A percentile compares a stretch with the other conserved stretches of the same genome.
Conservation (phyloP, 1,140 invertebrate genomes). For the Drosophila baimaii region DNA sequence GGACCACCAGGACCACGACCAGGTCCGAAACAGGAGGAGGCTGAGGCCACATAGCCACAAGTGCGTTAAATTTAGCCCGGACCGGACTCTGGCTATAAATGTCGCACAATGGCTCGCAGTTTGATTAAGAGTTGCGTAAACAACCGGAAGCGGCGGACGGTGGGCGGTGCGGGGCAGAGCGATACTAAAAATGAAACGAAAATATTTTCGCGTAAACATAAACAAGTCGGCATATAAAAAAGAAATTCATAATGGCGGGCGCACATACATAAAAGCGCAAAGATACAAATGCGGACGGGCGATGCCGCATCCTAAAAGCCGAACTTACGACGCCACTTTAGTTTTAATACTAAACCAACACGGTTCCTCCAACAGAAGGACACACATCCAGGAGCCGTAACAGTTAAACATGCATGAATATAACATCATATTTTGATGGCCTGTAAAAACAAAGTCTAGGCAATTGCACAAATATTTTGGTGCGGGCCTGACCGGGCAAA, state of each 20-base stretch:
- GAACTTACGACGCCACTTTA: slow-evolving; percentile 44
- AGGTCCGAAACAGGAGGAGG: slow-evolving; percentile 4
- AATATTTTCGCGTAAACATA: slow-evolving; percentile 76
- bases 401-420: slow-evolving; percentile 39
- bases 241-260: slow-evolving; percentile 46
- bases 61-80: slow-evolving; percentile 62
- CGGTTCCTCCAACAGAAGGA: background rate
- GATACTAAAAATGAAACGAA: slow-evolving; percentile 73
- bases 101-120: slow-evolving; percentile 60
- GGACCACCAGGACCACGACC: background rate
- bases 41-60: slow-evolving; percentile 28
- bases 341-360: slow-evolving; percentile 45
- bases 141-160: slow-evolving; percentile 35
- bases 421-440: slow-evolving; percentile 49
- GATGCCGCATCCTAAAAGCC: slow-evolving; percentile 11
- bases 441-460: slow-evolving; percentile 40
- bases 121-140: slow-evolving; percentile 76
- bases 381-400: slow-evolving; percentile 5
- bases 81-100: slow-evolving; percentile 52
- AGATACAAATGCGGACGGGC: slow-evolving; percentile 3
- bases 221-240: slow-evolving; percentile 57
- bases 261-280: slow-evolving; percentile 45
- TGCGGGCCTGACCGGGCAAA: slow-evolving; percentile 12
- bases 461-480: slow-evolving; percentile 47
- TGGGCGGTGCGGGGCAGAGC: background rate